Base-by-base conservation (phyloP, 2,888 invertebrate species). In the Limnephilus rhombicus region DNA sequence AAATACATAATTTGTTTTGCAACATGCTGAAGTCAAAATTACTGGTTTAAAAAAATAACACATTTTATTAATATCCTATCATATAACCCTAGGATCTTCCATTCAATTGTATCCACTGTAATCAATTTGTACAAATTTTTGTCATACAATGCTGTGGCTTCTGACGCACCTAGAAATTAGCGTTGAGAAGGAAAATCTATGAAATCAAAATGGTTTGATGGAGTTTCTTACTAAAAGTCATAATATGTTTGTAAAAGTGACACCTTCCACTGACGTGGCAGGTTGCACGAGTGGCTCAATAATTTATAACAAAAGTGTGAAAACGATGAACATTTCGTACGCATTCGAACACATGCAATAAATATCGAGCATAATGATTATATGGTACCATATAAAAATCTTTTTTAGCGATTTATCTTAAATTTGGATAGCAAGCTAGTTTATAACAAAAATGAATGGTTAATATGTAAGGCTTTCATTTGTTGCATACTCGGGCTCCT, bases 401-500 rank as follows among this genome's bases (percentile, higher is more conserved):
- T 68, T 68, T 68, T 68, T 68, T 68, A 68, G 68, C 24, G 68
- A 68, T 86, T 86, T 86, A n/a, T 29, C 49, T 89, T 68, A 31
- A 68, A 80, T 89, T 80, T 80, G 37, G 80, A 80, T 89, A 89
- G 80, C 80, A 80, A 89, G 80, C 88, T 89, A 89, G 88, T 37
- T 31, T 89, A 34, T 89, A 89, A 89, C 24, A 37, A 80, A 29
- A 18, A 68, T 88, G 80, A 34, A 80, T 37, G 34, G 37, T 80
- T 15, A 89, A 80, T 80, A 80, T 37, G 31, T 34, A 80, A 89
- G 24, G 88, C 88, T 89, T 89, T 68, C 80, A 89, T 89, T 80
- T 89, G 68, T 89, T 89, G 88, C 88, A 13, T 89, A 89, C 87
- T 87, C n/a, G 80, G 80, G 24, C 68, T 80, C 31, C 24, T 45